Evolutionary conservation across 2,888 invertebrate species (phyloP), one percentile per base, ranked within the genome.

Genomic region (Cerceris ruficornis): DNA sequence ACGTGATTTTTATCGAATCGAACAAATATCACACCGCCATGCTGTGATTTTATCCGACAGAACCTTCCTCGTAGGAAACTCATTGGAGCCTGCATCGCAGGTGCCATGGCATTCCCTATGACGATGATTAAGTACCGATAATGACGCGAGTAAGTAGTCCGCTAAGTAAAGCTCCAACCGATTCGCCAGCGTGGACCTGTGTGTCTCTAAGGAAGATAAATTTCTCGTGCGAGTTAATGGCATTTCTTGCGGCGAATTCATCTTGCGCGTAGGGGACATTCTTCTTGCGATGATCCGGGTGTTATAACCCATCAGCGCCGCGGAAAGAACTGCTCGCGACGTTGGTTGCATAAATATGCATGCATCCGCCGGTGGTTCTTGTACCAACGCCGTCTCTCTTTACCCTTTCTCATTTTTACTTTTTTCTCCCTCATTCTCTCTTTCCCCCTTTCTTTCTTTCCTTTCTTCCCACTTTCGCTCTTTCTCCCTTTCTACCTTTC

Each of bases 121-220:
- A 65, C 71, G 66, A 81, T 83, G 83, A 84, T 84, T 74, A 82
- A 84, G 74, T 71, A 65, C 69, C 62, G 84, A 82, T 84, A 84
- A 83, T 79, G 84, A 83, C 79, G 73, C 78, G 69, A 74, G 67
- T 70, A 71, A 69, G 72, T 43, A 61, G 64, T 75, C 69, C 28
- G 4, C 28, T 28, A 75, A 62, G 55, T 39, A 69, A 76, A 62
- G 60, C 52, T 60, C 68, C 69, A 65, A 54, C 13, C 66, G 75
- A 74, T 75, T 72, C 73, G 59, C 39, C 39, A 69, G 49, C 55
- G 28, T 28, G 55, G n/a, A 46, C 46, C 46, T 67, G 70, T 75
- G 65, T 62, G 67, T 61, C 28, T 15, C 64, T 41, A 66, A 69
- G 49, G 58, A 84, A 82, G 83, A 84, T 84, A 77, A 82, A 84